Conservation (phyloP, 2,888 invertebrate species). For the Orthonevra nobilis region DNA sequence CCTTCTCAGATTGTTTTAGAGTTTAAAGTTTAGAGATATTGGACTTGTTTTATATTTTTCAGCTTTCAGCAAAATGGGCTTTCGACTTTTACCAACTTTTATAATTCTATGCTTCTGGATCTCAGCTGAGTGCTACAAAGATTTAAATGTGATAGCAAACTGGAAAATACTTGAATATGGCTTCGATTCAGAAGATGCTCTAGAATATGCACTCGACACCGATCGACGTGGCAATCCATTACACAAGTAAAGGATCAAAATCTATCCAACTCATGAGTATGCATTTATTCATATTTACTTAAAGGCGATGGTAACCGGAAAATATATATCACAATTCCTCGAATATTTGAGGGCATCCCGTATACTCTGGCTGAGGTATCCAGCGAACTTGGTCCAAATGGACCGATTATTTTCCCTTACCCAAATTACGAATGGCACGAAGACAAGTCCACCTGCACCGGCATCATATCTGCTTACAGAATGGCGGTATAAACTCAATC, state of each 20-base stretch:
- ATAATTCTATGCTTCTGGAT: conserved; percentile 3
- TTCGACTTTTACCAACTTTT: too few relatives aligned
- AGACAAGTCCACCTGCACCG: too few relatives aligned
- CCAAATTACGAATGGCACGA: conserved; percentile 85
- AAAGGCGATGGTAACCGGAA: conserved; percentile 76
- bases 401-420: conserved; percentile 82
- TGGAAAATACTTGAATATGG: conserved; percentile 86
- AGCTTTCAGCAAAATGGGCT: too few relatives aligned
- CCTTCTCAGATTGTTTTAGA: too few relatives aligned
- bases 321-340: conserved; percentile 86
- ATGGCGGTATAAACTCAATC: conserved; percentile 81
- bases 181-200: conserved; percentile 82
- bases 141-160: conserved; percentile 82
- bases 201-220: conserved; percentile 82
- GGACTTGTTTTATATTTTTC: too few relatives aligned
- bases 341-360: conserved; percentile 86
- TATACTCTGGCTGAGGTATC: conserved; percentile 84
- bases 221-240: conserved; percentile 77
- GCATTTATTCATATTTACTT: not conserved
- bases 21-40: too few relatives aligned
- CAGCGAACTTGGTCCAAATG: conserved; percentile 76
- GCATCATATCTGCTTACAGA: conserved; percentile 87
- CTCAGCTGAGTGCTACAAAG: conserved; percentile 14
- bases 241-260: not conserved
- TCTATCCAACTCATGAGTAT: not conserved